phyloP scores from a whole-genome alignment of 2,888 invertebrate species.

The Heliconius aoede region DNA sequence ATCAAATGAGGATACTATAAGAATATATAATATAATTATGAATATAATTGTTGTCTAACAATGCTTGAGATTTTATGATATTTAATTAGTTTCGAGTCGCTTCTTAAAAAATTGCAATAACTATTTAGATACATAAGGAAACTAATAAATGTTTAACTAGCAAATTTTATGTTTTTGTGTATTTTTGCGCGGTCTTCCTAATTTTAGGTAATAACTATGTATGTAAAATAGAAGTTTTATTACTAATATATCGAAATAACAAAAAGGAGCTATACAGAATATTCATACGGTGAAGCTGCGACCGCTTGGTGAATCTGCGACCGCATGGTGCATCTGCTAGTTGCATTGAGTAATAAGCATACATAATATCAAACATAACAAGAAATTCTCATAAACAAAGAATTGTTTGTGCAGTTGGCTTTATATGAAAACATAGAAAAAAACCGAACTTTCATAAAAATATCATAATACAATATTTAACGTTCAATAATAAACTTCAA shows the following conservation, averaged over 20 bases:
- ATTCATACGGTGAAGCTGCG: background rate
- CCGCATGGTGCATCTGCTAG: slow-evolving; percentile 13
- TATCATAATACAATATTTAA: background rate
- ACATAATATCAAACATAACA: background rate
- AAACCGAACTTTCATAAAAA: background rate
- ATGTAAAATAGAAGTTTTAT: no score
- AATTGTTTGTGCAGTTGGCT: slow-evolving; percentile 24
- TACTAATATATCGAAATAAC: no score
- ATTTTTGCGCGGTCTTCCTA: background rate
- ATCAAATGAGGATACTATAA: background rate
- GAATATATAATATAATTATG: no score
- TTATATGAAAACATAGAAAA: background rate
- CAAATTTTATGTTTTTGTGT: background rate
- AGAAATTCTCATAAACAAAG: background rate
- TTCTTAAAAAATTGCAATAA: slow-evolving; percentile 1
- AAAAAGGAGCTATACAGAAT: background rate
- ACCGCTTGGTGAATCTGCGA: background rate
- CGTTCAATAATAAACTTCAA: background rate
- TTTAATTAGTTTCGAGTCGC: background rate
- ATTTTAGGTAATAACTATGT: background rate
- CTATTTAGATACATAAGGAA: background rate
- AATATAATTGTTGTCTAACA: background rate
- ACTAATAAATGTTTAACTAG: background rate
- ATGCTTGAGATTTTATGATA: background rate
- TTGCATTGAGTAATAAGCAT: slow-evolving; percentile 9